Base-by-base conservation (phyloP, 2,113 vertebrate genomes). In the Scalopus aquaticus region DNA sequence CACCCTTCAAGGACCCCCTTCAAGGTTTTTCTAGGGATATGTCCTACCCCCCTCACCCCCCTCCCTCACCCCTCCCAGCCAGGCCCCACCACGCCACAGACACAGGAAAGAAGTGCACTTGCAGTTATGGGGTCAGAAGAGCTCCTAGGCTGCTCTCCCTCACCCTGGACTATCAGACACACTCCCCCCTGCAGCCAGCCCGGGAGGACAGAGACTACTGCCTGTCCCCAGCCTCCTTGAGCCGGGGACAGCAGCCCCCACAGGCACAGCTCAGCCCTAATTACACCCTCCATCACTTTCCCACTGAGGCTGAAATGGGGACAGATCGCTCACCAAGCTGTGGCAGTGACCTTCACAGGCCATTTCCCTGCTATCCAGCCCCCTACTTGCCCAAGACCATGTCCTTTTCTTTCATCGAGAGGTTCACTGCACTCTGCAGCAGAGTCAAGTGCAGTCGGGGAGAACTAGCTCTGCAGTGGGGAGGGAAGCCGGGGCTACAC, bases 241-340 rank as follows among this genome's bases (percentile, higher is more conserved):
- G 22, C 72, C 2, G 3, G 72, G 26, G 94, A 88, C 44, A 51
- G 85, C 64, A 80, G 88, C 91, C 69, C 88, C 94, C 60, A 62
- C 28, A 54, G 95, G 80, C 13, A 0, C 90, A 51, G 20, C 80
- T 89, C 67, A 51, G 92, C 88, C 95, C 96, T 97, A 96, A 97
- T 98, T 96, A 97, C 87, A 79, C 95, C 96, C 95, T 98, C 94
- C 95, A 95, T 97, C 97, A 91, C 96, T 97, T 97, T 96, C 92
- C 92, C 87, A 97, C 97, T 95, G 96, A 97, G 94, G 96, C 96
- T 79, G 93, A 98, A 97, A 97, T 95, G 90, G 94, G 95, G 95
- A 94, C 82, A 96, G 97, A 96, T 96, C 81, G 0, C 95, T 96
- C 91, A 80, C 91, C 77, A 73, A 91, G 92, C 94, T 77, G 60